Evolutionary conservation across 2,888 invertebrate genomes (phyloP).

Genomic region (Zonitis immaculata): DNA sequence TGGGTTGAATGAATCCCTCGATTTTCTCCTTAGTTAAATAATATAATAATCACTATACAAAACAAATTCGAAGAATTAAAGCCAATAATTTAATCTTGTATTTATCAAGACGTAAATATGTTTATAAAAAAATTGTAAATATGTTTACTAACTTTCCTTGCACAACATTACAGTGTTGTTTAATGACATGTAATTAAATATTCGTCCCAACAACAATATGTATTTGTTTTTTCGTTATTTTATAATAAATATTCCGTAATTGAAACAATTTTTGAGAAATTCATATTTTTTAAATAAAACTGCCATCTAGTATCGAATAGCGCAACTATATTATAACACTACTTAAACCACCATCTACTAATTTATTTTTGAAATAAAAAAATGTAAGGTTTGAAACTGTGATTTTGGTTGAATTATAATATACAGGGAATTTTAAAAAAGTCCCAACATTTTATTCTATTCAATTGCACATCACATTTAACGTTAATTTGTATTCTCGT

Average conservation of each 20-base stretch:
- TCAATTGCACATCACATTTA: too few species aligned
- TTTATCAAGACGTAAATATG: slow-evolving; percentile 20
- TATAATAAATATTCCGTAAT: not conserved
- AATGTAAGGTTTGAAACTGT: too few species aligned
- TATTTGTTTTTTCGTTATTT: not conserved
- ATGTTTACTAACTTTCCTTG: slow-evolving; percentile 19
- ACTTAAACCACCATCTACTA: too few species aligned
- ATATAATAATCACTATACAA: slow-evolving; percentile 10
- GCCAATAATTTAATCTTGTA: slow-evolving; percentile 20
- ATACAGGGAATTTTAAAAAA: too few species aligned
- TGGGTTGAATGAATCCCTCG: not conserved
- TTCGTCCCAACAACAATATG: not conserved
- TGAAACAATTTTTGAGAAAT: not conserved
- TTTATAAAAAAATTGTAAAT: slow-evolving; percentile 15
- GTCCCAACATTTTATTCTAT: too few species aligned
- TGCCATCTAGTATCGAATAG: slow-evolving; percentile 4
- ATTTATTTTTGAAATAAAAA: too few species aligned
- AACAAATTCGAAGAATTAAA: slow-evolving; percentile 17
- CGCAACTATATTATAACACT: too few species aligned
- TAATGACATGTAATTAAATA: not conserved
- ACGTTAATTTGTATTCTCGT: too few species aligned
- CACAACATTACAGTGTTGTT: slow-evolving; percentile 9
- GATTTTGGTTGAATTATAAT: too few species aligned
- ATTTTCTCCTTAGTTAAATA: not conserved
- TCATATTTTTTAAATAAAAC: not conserved